Base-by-base conservation (phyloP, 2,113 vertebrate genomes). In the Indri indri region DNA sequence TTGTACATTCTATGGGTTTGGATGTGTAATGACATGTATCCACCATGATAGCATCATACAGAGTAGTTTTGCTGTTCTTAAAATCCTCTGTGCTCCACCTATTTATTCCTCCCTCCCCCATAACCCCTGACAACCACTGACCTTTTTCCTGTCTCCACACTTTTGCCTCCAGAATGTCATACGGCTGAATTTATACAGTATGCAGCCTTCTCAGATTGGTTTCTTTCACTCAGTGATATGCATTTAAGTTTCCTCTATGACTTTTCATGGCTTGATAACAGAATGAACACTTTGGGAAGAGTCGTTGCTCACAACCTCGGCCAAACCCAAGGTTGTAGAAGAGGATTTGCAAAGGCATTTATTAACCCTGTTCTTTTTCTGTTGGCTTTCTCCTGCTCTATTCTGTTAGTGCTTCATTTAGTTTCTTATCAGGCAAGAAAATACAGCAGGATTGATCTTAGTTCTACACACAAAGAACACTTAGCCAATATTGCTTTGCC, bases 221-320 rank as follows among this genome's bases (percentile, higher is more conserved):
- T 77, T 68, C 6, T 84, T 93, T 93, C 8, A 61, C 5, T 63
- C 23, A n/a, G 10, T 61, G 14, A 66, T 47, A 61, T n/a, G 14
- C 13, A 37, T 50, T 71, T 79, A 79, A 59, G 8, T 8, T 76
- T 50, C 1, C 34, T 22, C 4, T 16, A 10, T 61, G n/a, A 70
- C 6, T 90, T 77, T 89, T 68, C 8, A 68, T 85, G 23, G 32
- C 4, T 84, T 84, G 42, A n/a, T 79, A 45, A 50, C 23, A 71
- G 65, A 96, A 92, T 90, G 86, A 88, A 52, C 66, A 77, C 14
- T 40, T 90, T 71, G 14, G 14, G n/a, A 93, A 88, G 50, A 95
- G 8, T 52, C 79, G 27, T 34, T 93, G 45, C 42, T 91, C 32
- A 73, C 5, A 57, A n/a, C n/a, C n/a, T n/a, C n/a, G 59, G 40